phyloP scores from a whole-genome alignment of 2,888 invertebrate genomes.

The Andrena bicolor region DNA sequence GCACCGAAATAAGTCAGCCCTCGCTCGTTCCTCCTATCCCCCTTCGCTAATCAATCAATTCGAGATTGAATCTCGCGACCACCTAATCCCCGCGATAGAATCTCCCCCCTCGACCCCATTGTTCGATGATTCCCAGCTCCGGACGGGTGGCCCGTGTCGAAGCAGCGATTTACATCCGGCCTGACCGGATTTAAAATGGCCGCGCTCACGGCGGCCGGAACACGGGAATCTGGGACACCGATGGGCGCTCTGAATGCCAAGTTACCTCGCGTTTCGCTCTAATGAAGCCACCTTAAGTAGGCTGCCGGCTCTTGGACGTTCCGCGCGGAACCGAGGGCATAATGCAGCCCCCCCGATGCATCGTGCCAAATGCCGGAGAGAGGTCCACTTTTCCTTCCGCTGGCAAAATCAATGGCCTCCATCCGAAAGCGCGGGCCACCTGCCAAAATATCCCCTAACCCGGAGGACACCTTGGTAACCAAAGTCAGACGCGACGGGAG shows the following conservation, averaged over 20 bases:
- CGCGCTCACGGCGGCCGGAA: constrained; percentile 25
- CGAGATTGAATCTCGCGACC: not conserved
- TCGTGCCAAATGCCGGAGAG: constrained; percentile 46
- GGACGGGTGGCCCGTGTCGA: not conserved
- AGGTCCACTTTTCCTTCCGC: constrained; percentile 56
- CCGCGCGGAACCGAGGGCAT: not conserved
- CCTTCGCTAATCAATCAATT: not conserved
- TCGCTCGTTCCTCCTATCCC: not conserved
- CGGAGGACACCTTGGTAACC: constrained; percentile 41
- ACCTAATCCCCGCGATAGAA: not conserved
- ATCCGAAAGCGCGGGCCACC: constrained; percentile 53
- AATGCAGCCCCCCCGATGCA: not conserved
- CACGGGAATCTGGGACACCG: constrained; percentile 31
- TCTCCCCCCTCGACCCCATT: not conserved
- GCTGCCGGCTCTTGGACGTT: constrained; percentile 14
- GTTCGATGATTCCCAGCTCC: not conserved
- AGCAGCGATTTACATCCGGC: constrained; percentile 7
- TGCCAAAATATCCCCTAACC: constrained; percentile 68
- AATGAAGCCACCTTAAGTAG: constrained; percentile 51
- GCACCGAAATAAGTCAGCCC: not conserved
- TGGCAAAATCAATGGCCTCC: constrained; percentile 66
- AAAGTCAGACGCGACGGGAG: constrained; percentile 26
- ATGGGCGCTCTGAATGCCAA: not conserved
- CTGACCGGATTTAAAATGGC: constrained; percentile 50
- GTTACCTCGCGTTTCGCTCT: constrained; percentile 7